A percentile compares a stretch with the other conserved stretches of the same genome.
Evolutionary conservation across 2,888 invertebrate genomes (phyloP).

Genomic region (Eupithecia insigniata): DNA sequence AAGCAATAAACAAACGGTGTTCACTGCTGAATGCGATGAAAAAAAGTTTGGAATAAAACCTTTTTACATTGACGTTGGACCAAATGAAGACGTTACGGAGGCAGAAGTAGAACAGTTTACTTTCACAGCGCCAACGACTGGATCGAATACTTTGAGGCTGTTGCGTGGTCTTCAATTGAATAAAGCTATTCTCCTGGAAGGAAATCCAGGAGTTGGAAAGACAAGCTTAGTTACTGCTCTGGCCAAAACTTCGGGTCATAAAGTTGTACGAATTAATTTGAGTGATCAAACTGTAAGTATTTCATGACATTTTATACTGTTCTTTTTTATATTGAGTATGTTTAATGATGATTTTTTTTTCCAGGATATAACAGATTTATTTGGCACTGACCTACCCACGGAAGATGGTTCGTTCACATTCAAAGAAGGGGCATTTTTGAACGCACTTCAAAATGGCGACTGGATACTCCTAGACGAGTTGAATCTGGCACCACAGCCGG

Average conservation of each 20-base stretch:
- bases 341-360: constrained; percentile 41
- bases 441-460: constrained; percentile 94
- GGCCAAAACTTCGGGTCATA: constrained; percentile 92
- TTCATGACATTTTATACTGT: background rate
- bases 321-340: background rate
- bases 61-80: constrained; percentile 88
- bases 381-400: constrained; percentile 98
- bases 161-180: constrained; percentile 95
- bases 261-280: constrained; percentile 96
- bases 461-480: constrained; percentile 99
- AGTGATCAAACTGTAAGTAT: constrained; percentile 97
- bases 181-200: constrained; percentile 97
- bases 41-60: constrained; percentile 89
- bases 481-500: constrained; percentile 99
- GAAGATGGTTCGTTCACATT: constrained; percentile 98
- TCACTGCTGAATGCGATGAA: constrained; percentile 65
- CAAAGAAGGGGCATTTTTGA: constrained; percentile 97
- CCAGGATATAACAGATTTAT: constrained; percentile 97
- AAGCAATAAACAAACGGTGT: constrained; percentile 62
- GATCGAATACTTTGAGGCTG: constrained; percentile 91
- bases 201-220: constrained; percentile 99
- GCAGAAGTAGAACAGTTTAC: constrained; percentile 82
- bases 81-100: constrained; percentile 49
- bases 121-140: constrained; percentile 91
- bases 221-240: constrained; percentile 96